These are phyloP conservation scores for Syrrhaptes paradoxus DNA, from an alignment of 2,113 vertebrate genomes.

Conservation along the genomic window DNA sequence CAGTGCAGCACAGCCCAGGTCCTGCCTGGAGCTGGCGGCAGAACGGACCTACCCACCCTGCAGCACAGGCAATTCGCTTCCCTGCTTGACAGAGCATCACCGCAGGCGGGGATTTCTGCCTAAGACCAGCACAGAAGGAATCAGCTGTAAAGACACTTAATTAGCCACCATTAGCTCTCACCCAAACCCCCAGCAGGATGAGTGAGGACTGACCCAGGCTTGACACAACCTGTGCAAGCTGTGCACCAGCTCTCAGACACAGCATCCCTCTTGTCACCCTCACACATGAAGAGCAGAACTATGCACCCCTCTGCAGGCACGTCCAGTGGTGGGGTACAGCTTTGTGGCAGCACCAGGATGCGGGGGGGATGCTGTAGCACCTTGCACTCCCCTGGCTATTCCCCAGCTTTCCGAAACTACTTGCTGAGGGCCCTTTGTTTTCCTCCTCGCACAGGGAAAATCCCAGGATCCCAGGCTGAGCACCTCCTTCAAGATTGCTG, in stretches of 20 bases:
- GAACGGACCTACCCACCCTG: not conserved
- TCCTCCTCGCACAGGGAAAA: not conserved
- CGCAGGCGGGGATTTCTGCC: not conserved
- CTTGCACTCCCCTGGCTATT: not conserved
- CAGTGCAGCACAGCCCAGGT: not conserved
- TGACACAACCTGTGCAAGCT: not conserved
- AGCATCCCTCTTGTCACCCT: not conserved
- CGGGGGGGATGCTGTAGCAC: not conserved
- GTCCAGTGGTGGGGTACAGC: accelerated
- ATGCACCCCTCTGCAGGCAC: not conserved
- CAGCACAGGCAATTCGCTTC: not conserved
- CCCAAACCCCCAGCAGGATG: not conserved
- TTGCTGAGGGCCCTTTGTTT: not conserved
- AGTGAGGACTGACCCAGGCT: not conserved
- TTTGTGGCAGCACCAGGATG: not conserved
- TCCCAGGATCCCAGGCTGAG: not conserved
- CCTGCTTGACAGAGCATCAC: not conserved
- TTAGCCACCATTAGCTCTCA: not conserved
- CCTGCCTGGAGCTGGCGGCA: not conserved
- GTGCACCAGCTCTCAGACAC: not conserved
- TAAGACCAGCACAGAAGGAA: not conserved
- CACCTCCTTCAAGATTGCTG: not conserved
- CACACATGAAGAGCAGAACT: not conserved
- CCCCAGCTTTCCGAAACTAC: not conserved
- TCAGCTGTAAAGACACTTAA: not conserved